Evolutionary conservation across 37 sponge, comb jelly and placozoan species (phyloP).

Genomic region (Geodia barretti): DNA sequence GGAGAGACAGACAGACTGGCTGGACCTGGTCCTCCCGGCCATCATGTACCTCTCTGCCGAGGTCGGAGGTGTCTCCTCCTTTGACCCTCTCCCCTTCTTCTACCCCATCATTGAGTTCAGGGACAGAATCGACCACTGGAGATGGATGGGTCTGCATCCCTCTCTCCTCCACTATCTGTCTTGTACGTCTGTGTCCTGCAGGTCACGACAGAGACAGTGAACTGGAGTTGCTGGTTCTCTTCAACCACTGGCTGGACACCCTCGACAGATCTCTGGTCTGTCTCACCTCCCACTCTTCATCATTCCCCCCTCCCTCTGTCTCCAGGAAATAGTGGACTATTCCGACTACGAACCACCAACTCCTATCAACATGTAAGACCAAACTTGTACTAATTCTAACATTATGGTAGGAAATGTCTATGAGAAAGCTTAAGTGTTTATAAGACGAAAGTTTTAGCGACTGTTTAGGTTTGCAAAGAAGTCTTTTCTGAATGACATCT

Average conservation of each 20-base stretch:
- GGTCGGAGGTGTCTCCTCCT: constrained; percentile 70
- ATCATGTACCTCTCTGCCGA: constrained; percentile 76
- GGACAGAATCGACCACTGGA: constrained; percentile 86
- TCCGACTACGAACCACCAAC: constrained; percentile 67
- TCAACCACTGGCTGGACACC: constrained; percentile 74
- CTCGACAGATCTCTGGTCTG: constrained; percentile 69
- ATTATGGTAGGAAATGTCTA: background rate
- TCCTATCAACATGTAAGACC: background rate
- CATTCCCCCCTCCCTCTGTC: background rate
- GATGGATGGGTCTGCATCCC: constrained; percentile 68
- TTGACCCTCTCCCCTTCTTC: constrained; percentile 70
- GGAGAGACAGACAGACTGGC: constrained; percentile 50
- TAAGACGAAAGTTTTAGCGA: too few species aligned
- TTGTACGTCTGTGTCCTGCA: constrained; percentile 14
- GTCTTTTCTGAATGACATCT: too few species aligned
- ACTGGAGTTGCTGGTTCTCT: constrained; percentile 49
- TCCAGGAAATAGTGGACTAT: constrained; percentile 58
- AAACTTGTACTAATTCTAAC: background rate
- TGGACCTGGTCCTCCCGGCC: constrained; percentile 59
- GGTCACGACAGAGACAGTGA: constrained; percentile 75
- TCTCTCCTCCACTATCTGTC: background rate
- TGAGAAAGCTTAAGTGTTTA: too few species aligned
- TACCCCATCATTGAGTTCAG: constrained; percentile 74
- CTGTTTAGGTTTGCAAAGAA: too few species aligned
- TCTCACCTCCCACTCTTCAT: background rate